These are phyloP conservation scores for Drosophila quasianomalipes DNA, from an alignment of 2,888 invertebrate genomes.

Conservation along the genomic window DNA sequence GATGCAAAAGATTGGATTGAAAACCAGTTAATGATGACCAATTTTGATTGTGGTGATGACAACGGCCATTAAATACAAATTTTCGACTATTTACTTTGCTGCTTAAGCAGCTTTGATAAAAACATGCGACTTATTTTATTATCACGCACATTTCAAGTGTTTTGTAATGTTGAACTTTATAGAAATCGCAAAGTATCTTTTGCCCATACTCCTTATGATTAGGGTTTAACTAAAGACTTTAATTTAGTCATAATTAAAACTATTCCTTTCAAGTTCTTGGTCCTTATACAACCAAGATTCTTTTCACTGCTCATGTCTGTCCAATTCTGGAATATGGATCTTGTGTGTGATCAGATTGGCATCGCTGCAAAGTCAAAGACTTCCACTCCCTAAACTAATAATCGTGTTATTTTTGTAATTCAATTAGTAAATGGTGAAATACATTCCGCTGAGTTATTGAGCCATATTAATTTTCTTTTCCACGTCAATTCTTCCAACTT, in stretches of 20 bases:
- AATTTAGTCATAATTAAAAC: background rate
- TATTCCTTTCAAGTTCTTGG: background rate
- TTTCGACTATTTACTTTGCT: background rate
- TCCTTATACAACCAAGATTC: background rate
- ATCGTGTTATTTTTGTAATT: background rate
- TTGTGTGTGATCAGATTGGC: background rate
- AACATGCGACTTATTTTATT: background rate
- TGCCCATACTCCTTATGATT: background rate
- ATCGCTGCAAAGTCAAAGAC: background rate
- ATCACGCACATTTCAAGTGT: background rate
- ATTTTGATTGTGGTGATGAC: constrained; percentile 13
- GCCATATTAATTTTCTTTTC: background rate
- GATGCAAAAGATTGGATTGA: constrained; percentile 23
- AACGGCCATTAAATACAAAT: background rate
- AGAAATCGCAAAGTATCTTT: background rate
- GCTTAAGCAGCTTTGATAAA: background rate
- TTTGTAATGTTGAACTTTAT: background rate
- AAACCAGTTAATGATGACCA: constrained; percentile 46
- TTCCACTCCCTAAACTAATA: background rate
- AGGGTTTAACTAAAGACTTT: background rate
- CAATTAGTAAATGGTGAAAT: background rate
- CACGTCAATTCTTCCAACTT: background rate
- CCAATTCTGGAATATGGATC: background rate
- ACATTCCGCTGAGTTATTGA: background rate
- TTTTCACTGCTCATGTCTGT: no score